Conservation (phyloP, 2,888 invertebrate species). For the Drosophila kanekoi region DNA sequence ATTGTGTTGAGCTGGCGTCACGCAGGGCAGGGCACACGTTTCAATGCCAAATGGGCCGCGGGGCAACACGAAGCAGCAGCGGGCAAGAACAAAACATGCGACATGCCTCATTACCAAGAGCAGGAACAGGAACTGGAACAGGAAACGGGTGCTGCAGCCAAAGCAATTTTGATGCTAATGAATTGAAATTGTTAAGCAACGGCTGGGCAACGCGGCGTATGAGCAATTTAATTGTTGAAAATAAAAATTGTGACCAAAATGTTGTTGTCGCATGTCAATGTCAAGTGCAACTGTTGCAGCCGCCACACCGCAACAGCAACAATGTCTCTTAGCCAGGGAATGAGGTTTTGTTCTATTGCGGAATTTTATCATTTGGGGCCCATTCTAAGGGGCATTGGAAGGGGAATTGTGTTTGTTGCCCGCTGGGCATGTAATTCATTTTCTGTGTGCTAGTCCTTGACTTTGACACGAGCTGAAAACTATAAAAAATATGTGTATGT, state of each 20-base stretch:
- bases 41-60: slow-evolving; percentile 60
- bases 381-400: slow-evolving; percentile 8
- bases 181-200: slow-evolving; percentile 66
- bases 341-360: slow-evolving; percentile 49
- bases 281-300: slow-evolving; percentile 72
- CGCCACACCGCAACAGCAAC: slow-evolving; percentile 34
- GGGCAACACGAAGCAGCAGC: slow-evolving; percentile 42
- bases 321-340: slow-evolving; percentile 30
- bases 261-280: slow-evolving; percentile 65
- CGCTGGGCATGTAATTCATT: slow-evolving; percentile 53
- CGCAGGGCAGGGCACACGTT: slow-evolving; percentile 36
- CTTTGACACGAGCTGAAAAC: slow-evolving; percentile 57
- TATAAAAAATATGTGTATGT: slow-evolving; percentile 35
- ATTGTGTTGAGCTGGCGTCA: slow-evolving; percentile 55
- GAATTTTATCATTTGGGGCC: slow-evolving; percentile 28
- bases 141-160: slow-evolving; percentile 34
- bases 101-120: slow-evolving; percentile 49
- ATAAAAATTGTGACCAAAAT: slow-evolving; percentile 44
- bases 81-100: slow-evolving; percentile 24
- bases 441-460: slow-evolving; percentile 50
- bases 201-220: slow-evolving; percentile 53
- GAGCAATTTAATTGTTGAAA: slow-evolving; percentile 67
- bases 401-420: slow-evolving; percentile 36
- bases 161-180: slow-evolving; percentile 69
- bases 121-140: slow-evolving; percentile 19